phyloP scores from a whole-genome alignment of 2,113 vertebrate species.

The Bubo bubo region DNA sequence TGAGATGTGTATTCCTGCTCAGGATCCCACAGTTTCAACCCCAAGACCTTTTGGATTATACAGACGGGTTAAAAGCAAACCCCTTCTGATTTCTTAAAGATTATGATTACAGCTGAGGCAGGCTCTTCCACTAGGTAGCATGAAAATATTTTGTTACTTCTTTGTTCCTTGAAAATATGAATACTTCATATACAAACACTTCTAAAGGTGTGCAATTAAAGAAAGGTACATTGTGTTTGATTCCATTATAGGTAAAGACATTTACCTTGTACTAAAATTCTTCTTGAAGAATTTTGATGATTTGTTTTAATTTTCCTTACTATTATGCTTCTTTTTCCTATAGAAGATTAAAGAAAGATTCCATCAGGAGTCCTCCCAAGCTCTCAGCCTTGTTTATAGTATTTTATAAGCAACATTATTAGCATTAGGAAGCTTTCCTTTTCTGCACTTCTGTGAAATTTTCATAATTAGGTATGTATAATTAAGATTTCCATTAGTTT shows the following conservation, averaged over 20 bases:
- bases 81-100: background rate
- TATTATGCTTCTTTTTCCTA: background rate
- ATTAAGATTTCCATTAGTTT: slow-evolving; percentile 67
- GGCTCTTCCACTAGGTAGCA: background rate
- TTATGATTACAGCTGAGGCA: background rate
- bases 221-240: background rate
- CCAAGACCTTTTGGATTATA: background rate
- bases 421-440: background rate
- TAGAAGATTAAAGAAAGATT: background rate
- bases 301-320: background rate
- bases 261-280: background rate
- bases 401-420: slow-evolving; percentile 20
- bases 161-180: background rate
- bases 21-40: background rate
- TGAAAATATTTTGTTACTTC: background rate
- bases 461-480: slow-evolving; percentile 64
- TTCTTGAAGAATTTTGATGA: background rate
- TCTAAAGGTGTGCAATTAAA: background rate
- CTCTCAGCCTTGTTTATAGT: background rate
- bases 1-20: fast-evolving
- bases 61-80: background rate
- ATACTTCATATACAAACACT: background rate
- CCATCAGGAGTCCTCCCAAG: background rate
- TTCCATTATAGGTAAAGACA: background rate
- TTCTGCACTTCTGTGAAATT: slow-evolving; percentile 17